phyloP scores from a whole-genome alignment of 2,888 invertebrate species.

The Schrankia costaestrigalis region DNA sequence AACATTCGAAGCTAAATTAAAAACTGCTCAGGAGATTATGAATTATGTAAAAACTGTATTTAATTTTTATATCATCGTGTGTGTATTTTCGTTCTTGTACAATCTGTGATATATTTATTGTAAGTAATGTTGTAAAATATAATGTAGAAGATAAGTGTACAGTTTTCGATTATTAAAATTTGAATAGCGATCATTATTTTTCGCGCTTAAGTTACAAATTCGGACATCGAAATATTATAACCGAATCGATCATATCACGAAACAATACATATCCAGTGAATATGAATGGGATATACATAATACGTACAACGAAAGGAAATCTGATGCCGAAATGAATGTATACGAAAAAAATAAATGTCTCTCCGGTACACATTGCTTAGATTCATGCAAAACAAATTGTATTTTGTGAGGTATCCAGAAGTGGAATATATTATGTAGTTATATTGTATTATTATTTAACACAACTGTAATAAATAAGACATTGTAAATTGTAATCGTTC shows the following conservation, averaged over 20 bases:
- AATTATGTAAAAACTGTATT: slow-evolving; percentile 30
- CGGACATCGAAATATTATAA: slow-evolving; percentile 41
- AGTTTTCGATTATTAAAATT: slow-evolving; percentile 46
- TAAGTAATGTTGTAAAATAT: slow-evolving; percentile 71
- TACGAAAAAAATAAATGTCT: slow-evolving; percentile 59
- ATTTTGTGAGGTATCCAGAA: slow-evolving; percentile 54
- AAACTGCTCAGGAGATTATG: slow-evolving; percentile 39
- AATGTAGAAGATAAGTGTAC: slow-evolving; percentile 50
- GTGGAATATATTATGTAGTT: slow-evolving; percentile 58
- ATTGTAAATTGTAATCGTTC: slow-evolving; percentile 75
- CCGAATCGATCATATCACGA: slow-evolving; percentile 65
- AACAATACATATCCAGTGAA: slow-evolving; percentile 72
- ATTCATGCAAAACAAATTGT: slow-evolving; percentile 51
- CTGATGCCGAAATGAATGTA: slow-evolving; percentile 59
- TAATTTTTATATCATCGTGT: slow-evolving; percentile 34
- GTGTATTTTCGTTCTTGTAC: slow-evolving; percentile 67
- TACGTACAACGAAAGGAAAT: slow-evolving; percentile 58
- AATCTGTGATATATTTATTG: slow-evolving; percentile 81
- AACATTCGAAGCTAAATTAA: slow-evolving; percentile 32
- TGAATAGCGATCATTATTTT: slow-evolving; percentile 34
- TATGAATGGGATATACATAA: slow-evolving; percentile 48
- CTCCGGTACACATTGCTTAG: slow-evolving; percentile 48
- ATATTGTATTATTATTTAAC: slow-evolving; percentile 60
- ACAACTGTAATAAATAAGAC: slow-evolving; percentile 64
- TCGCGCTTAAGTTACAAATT: slow-evolving; percentile 30